Evolutionary conservation across 2,888 invertebrate genomes (phyloP), one percentile per base, ranked within the genome.

Genomic region (Himalopsyche japonica): DNA sequence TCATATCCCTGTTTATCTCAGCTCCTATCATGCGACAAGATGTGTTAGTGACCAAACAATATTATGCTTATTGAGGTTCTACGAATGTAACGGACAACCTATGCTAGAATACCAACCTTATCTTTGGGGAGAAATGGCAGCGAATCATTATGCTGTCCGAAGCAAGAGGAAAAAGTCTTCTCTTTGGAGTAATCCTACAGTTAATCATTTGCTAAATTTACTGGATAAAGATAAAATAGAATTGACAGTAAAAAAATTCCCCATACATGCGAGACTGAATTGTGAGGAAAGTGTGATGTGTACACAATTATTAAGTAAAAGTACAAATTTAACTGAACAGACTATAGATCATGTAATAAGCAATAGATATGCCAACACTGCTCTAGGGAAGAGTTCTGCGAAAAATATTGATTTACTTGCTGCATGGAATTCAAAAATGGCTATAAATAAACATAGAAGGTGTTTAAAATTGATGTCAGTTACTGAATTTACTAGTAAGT

Each of bases 91-190:
- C 88, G 94, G 94, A 81, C 91, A 94, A 84, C 93, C 94, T 27
- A 91, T 96, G 15, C 91, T 93, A 80, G 92, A 94, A 88, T 95
- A 93, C 89, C 94, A 95, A 86, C 98, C 98, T 0, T 96, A 96
- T 88, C 91, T 98, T 0, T 98, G 97, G 95, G 97, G 97, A 0
- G 94, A 94, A 89, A 94, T 95, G 3, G 97, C 97, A 0, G 94
- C 96, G 0, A 94, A 94, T 80, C 94, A 96, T 89, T 97, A 97
- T 89, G 95, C 96, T 1, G 93, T 96, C 0, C 92, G 93, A 80
- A 93, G 93, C 86, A 92, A 90, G 80, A 90, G 92, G 84, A 89
- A 91, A n/a, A 89, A 89, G 0, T 89, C 92, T 1, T 94, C 93
- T 27, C 89, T 96, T 8, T 94, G 94, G 93, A 93, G 95, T 83